Evolutionary conservation across 1,140 invertebrate species (phyloP).

Genomic region (Nasonia giraulti): DNA sequence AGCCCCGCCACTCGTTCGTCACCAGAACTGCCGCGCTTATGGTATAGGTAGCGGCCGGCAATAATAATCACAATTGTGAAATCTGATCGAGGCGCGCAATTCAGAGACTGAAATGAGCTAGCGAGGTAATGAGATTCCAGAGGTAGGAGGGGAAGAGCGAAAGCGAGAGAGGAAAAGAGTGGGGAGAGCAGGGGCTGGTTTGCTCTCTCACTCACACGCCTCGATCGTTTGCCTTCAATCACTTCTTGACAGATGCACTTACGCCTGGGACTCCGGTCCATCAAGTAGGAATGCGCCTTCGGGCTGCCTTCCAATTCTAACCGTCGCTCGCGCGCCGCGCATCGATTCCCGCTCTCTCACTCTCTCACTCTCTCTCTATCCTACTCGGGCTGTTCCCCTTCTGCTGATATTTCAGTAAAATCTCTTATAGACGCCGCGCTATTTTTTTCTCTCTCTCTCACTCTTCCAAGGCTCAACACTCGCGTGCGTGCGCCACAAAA

Average conservation of each 20-base stretch:
- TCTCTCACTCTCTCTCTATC: conserved; percentile 5
- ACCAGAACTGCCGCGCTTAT: neutral
- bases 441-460: neutral
- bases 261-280: conserved; percentile 62
- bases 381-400: too few relatives aligned
- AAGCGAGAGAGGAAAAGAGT: neutral
- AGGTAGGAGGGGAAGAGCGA: conserved; percentile 24
- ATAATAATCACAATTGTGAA: conserved; percentile 70
- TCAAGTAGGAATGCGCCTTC: conserved; percentile 64
- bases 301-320: conserved; percentile 54
- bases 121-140: conserved; percentile 65
- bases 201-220: conserved; percentile 52
- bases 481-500: neutral
- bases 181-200: conserved; percentile 15
- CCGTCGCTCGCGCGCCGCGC: conserved; percentile 35
- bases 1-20: conserved; percentile 41
- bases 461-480: neutral
- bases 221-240: conserved; percentile 70
- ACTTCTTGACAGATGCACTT: conserved; percentile 72
- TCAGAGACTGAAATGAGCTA: conserved; percentile 64
- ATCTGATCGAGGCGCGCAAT: conserved; percentile 68
- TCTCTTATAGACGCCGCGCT: neutral
- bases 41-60: conserved; percentile 6
- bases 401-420: conserved; percentile 36
- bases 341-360: conserved; percentile 28